These are phyloP conservation scores for Vanacampus margaritifer DNA, from an alignment of 2,113 vertebrate species.

Conservation along the genomic window DNA sequence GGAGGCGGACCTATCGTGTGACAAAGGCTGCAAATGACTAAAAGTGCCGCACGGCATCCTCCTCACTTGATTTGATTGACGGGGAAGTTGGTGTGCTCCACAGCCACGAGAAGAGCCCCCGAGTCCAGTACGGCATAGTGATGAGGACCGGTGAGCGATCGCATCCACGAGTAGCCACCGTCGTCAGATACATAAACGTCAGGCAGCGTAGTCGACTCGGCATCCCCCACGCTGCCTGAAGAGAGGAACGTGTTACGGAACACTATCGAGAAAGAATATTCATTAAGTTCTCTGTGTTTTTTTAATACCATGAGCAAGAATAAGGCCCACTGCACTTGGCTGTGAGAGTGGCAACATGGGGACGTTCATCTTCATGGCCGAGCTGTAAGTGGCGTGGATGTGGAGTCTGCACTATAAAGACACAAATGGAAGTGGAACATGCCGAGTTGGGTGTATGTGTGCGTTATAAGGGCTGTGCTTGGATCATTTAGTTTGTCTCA, in stretches of 20 bases:
- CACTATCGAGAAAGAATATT: not conserved
- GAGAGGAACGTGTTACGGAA: not conserved
- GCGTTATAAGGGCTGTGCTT: not conserved
- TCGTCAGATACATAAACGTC: slow-evolving; percentile 91
- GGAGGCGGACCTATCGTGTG: not conserved
- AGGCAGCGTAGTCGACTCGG: slow-evolving; percentile 80
- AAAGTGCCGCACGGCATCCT: not conserved
- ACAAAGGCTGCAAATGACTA: not conserved
- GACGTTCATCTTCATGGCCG: slow-evolving; percentile 86
- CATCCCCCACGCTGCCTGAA: slow-evolving; percentile 85
- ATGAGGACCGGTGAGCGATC: slow-evolving; percentile 85
- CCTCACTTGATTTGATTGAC: slow-evolving; percentile 84
- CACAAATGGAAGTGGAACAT: not conserved
- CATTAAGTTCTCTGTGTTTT: not conserved
- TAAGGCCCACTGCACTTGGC: slow-evolving; percentile 86
- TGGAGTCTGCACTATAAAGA: slow-evolving; percentile 86
- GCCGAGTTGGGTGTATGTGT: not conserved
- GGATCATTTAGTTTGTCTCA: slow-evolving; percentile 33
- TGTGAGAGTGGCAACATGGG: slow-evolving; percentile 87
- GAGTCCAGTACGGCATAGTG: slow-evolving; percentile 92
- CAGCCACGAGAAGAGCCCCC: slow-evolving; percentile 86
- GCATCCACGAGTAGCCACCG: slow-evolving; percentile 87
- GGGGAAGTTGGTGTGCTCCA: slow-evolving; percentile 77
- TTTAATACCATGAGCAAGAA: slow-evolving; percentile 86
- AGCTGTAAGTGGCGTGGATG: slow-evolving; percentile 90